phyloP scores from a whole-genome alignment of 2,113 vertebrate species.

The Pithys albifrons region DNA sequence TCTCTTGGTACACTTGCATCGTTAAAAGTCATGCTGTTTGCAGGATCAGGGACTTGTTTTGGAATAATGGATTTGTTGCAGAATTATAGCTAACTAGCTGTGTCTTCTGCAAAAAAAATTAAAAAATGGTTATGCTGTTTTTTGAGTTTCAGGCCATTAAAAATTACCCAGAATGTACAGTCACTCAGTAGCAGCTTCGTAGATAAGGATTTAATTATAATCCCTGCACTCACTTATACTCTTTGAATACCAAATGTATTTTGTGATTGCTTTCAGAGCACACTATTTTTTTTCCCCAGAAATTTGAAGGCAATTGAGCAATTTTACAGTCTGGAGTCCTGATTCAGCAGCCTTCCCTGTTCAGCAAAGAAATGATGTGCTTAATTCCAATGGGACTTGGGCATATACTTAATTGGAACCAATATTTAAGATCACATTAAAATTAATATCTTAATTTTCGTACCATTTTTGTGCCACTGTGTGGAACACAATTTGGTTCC shows the following conservation, averaged over 20 bases:
- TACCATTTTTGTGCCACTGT: background rate
- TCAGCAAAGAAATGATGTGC: conserved; percentile 55
- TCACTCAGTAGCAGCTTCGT: conserved; percentile 54
- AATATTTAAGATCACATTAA: conserved; percentile 55
- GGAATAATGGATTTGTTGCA: conserved; percentile 63
- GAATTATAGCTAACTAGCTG: conserved; percentile 59
- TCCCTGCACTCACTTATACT: conserved; percentile 61
- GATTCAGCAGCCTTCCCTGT: conserved; percentile 64
- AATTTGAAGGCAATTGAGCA: conserved; percentile 70
- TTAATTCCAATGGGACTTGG: conserved; percentile 52
- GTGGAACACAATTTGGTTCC: background rate
- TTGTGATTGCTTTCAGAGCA: conserved; percentile 67
- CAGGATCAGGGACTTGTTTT: conserved; percentile 49
- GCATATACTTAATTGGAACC: conserved; percentile 51
- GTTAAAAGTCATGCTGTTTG: background rate
- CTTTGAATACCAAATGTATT: conserved; percentile 70
- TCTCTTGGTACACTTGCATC: background rate
- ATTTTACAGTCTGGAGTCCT: conserved; percentile 68
- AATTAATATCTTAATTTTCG: conserved; percentile 60
- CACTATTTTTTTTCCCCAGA: conserved; percentile 54
- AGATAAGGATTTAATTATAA: conserved; percentile 73
- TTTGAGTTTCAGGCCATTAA: conserved; percentile 68
- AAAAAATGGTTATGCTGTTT: conserved; percentile 53
- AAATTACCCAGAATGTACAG: conserved; percentile 67
- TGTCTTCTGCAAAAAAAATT: conserved; percentile 29